A percentile compares a stretch with the other conserved stretches of the same genome.
These are phyloP conservation scores for Nyctibius grandis DNA, from an alignment of 2,797 vertebrate species.

Conservation along the genomic window DNA sequence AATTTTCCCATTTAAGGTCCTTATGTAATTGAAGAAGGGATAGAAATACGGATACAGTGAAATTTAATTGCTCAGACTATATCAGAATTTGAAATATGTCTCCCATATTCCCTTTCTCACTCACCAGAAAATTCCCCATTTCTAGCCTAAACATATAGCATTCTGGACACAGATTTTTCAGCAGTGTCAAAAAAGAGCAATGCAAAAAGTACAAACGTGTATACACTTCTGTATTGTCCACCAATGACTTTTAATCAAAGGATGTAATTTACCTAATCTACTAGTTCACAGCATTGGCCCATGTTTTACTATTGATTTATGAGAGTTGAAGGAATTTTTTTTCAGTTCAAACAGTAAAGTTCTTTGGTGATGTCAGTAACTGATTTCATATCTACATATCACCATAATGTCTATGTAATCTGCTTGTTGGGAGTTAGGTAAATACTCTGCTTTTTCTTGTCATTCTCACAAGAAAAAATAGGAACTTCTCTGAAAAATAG, in stretches of 20 bases:
- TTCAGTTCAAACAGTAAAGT: not conserved
- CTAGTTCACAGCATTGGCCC: not conserved
- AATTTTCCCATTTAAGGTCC: not conserved
- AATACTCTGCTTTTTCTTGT: not conserved
- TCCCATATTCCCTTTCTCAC: fast-evolving
- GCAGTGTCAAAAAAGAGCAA: not conserved
- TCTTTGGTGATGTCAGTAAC: not conserved
- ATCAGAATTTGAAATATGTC: not conserved
- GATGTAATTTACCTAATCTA: not conserved
- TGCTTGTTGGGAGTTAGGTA: not conserved
- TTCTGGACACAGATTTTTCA: not conserved
- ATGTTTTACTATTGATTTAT: not conserved
- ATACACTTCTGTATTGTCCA: not conserved
- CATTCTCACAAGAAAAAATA: not conserved
- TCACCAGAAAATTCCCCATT: not conserved
- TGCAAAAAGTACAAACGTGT: not conserved
- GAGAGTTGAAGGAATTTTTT: not conserved
- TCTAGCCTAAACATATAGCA: not conserved
- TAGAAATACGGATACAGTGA: not conserved
- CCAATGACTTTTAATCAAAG: not conserved
- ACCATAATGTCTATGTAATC: not conserved
- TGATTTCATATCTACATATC: not conserved
- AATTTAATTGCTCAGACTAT: not conserved
- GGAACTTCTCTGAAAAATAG: not conserved
- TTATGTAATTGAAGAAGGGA: not conserved